Conservation (phyloP, 1,140 invertebrate species). For the Tetraneura akinire region DNA sequence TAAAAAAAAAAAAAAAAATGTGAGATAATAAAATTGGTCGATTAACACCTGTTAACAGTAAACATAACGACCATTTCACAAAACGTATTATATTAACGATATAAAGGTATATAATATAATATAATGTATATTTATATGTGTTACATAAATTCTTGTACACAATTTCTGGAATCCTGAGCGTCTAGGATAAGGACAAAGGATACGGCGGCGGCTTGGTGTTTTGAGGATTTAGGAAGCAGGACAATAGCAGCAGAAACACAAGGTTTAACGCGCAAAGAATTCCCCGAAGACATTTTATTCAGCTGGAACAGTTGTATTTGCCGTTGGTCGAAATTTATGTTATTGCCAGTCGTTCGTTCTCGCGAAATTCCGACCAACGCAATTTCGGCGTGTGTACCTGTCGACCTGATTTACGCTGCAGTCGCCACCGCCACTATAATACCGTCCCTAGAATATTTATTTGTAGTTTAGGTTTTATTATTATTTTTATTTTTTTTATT, state of each 20-base stretch:
- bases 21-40: no score
- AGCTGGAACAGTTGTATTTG: neutral
- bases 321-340: constrained; percentile 41
- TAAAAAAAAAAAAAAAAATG: no score
- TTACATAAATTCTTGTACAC: no score
- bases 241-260: neutral
- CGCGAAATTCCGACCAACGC: constrained; percentile 20
- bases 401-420: constrained; percentile 34
- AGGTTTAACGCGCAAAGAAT: neutral
- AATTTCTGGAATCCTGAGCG: no score
- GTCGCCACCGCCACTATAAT: neutral
- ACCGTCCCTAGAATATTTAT: neutral
- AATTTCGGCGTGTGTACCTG: constrained; percentile 6
- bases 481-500: neutral
- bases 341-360: constrained; percentile 11
- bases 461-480: neutral
- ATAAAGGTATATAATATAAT: no score
- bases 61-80: no score
- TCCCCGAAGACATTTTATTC: constrained; percentile 33
- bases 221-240: neutral
- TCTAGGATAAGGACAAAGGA: no score
- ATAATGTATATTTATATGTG: no score
- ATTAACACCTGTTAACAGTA: no score
- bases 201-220: no score
- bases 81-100: no score